Evolutionary conservation across 1,140 invertebrate genomes (phyloP), one percentile per base, ranked within the genome.

Genomic region (Anadara kagoshimensis): DNA sequence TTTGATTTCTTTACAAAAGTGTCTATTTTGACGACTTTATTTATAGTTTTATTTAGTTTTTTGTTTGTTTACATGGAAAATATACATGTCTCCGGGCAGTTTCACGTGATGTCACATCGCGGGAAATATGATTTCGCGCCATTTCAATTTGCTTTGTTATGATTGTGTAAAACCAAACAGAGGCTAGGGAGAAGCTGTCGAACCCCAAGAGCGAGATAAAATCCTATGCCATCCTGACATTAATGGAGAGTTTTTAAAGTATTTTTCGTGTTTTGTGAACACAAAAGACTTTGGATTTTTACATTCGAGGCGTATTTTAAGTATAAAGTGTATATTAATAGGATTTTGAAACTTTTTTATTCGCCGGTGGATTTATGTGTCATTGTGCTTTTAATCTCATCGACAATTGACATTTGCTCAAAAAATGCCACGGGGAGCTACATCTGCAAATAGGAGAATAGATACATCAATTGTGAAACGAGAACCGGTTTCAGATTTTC

Each of bases 41-140:
- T 36, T 2, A 7, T 3, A 36, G 29, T 36, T 36, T 36, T 7
- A 36, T 36, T 36, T 36, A 36, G 29, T 36, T 36, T 36, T 7
- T 7, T 36, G 2, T 36, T 36, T 36, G 29, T 36, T 36, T 36
- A 36, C 29, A 36, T 36, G 29, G 7, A 3, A 36, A 36, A 36
- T 3, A 36, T 36, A 3, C 29, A 36, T 45, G 61, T 56, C 76
- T 44, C 49, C 53, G 76, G 80, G 73, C 63, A 4, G 1, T 26
- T 67, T 41, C 68, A 58, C 18, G 54, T 81, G 81, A 85, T 80
- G 83, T 84, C 78, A 80, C 29, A 63, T 79, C 81, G 85, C 85
- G 85, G 85, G 85, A 86, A 86, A 85, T 86, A 83, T 63, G 78
- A 86, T 85, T 86, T 86, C 85, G 82, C 85, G 85, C 85, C 80